Percentiles rank a stretch among this genome's conserved stretches.
Evolutionary conservation across 1,140 invertebrate genomes (phyloP).

Genomic region (Chrysomallon squamiferum): DNA sequence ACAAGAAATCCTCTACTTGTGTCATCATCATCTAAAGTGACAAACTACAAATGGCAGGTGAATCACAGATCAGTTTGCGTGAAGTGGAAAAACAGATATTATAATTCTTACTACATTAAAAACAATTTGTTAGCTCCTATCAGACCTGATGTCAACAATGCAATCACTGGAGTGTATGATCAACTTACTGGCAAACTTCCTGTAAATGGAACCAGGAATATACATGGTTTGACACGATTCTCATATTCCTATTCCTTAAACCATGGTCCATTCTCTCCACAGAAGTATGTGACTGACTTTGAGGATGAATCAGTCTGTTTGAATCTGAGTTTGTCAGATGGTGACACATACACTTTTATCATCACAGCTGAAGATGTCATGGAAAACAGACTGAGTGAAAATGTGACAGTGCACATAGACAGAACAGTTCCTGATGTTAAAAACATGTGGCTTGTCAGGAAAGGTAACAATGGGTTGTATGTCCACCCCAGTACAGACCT

Average conservation of each 20-base stretch:
- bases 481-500: slow-evolving; percentile 34
- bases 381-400: slow-evolving; percentile 21
- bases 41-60: not conserved
- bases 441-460: slow-evolving; percentile 22
- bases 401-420: slow-evolving; percentile 26
- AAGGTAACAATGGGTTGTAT: slow-evolving; percentile 19
- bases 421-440: slow-evolving; percentile 22
- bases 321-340: slow-evolving; percentile 16
- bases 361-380: slow-evolving; percentile 29
- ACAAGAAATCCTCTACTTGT: not conserved
- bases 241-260: not conserved
- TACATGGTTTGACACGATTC: not conserved
- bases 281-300: slow-evolving; percentile 13
- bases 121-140: not conserved
- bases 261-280: not conserved
- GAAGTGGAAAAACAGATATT: not conserved
- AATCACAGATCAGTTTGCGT: not conserved
- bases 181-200: not conserved
- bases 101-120: not conserved
- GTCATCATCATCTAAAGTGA: not conserved
- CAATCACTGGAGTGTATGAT: not conserved
- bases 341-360: slow-evolving; percentile 25
- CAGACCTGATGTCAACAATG: not conserved
- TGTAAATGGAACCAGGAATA: not conserved
- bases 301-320: slow-evolving; percentile 13